Evolutionary conservation across 2,888 invertebrate genomes (phyloP).

Genomic region (Amblyjoppa fuscipennis): DNA sequence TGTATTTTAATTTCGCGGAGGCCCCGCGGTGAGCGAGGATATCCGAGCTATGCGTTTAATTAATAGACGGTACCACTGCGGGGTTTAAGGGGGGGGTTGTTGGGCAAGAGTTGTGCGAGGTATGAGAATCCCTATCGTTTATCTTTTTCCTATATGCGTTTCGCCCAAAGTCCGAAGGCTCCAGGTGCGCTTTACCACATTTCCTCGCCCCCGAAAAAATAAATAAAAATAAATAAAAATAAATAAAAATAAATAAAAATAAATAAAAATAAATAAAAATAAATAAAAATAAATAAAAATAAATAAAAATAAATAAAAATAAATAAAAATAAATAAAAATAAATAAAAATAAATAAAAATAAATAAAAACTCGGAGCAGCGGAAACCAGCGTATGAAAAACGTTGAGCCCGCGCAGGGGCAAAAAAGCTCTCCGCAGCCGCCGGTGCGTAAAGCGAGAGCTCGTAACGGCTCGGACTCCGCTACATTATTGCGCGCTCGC

Average conservation of each 20-base stretch:
- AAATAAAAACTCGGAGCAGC: not conserved
- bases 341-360: not conserved
- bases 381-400: not conserved
- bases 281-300: too few relatives aligned
- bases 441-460: conserved; percentile 39
- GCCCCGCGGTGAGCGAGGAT: conserved; percentile 61
- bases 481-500: conserved; percentile 38
- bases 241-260: too few relatives aligned
- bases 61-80: conserved; percentile 52
- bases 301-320: too few relatives aligned
- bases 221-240: not conserved
- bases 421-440: not conserved
- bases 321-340: too few relatives aligned
- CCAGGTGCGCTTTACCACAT: conserved; percentile 15
- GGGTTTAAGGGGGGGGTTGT: not conserved
- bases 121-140: conserved; percentile 43
- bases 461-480: not conserved
- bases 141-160: not conserved
- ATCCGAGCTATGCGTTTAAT: conserved; percentile 67
- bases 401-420: not conserved
- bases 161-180: not conserved
- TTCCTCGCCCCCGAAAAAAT: not conserved
- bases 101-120: conserved; percentile 43
- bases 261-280: too few relatives aligned
- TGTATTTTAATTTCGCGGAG: conserved; percentile 74